A percentile compares a stretch with the other conserved stretches of the same genome.
These are phyloP conservation scores for Syngnathus typhle DNA, from an alignment of 2,113 vertebrate species.

Conservation along the genomic window DNA sequence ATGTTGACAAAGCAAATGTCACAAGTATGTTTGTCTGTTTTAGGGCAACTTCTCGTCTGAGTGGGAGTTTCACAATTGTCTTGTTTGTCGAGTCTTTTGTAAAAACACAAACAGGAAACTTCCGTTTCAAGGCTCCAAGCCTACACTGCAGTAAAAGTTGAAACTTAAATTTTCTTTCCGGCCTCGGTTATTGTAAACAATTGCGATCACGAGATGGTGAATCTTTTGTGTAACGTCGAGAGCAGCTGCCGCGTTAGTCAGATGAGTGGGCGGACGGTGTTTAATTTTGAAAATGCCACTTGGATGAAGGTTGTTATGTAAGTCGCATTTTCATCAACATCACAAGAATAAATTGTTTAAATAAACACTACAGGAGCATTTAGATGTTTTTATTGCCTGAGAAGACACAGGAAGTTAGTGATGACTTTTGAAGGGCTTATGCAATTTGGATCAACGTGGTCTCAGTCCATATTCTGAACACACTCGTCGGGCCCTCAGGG, in stretches of 20 bases:
- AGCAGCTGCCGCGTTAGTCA: neutral
- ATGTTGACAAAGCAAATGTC: conserved; percentile 61
- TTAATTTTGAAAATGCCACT: neutral
- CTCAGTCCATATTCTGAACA: neutral
- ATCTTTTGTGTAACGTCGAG: neutral
- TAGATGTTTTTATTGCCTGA: no score
- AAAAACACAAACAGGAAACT: neutral
- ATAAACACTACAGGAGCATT: no score
- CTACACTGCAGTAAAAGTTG: neutral
- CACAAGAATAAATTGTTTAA: no score
- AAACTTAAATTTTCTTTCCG: neutral
- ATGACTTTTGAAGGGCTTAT: no score
- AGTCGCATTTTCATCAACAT: no score
- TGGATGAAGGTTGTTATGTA: no score
- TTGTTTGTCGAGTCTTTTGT: neutral
- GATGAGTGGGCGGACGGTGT: neutral
- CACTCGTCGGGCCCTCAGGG: neutral
- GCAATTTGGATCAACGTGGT: neutral
- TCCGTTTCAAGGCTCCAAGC: neutral
- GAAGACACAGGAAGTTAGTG: no score
- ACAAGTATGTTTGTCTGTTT: conserved; percentile 39
- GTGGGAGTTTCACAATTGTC: neutral
- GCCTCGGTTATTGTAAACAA: neutral
- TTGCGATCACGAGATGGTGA: neutral
- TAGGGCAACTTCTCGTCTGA: conserved; percentile 21